Conservation (phyloP, 1,140 invertebrate species). For the Drosophila nigromelanica region DNA sequence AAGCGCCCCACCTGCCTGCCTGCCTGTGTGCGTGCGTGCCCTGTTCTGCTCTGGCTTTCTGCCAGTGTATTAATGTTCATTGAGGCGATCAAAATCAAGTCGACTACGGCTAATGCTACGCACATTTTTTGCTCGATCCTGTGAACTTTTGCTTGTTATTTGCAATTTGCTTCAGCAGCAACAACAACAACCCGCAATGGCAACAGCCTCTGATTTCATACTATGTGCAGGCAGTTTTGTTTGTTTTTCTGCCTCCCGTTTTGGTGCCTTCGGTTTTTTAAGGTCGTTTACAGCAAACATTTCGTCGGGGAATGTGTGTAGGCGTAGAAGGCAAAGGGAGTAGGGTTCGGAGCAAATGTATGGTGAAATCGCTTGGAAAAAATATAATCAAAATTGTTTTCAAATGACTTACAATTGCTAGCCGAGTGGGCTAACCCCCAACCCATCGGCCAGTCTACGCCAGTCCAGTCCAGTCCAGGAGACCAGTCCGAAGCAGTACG, state of each 20-base stretch:
- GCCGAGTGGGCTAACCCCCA: conserved; percentile 12
- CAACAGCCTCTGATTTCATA: conserved; percentile 64
- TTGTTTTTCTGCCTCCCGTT: conserved; percentile 67
- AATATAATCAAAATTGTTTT: conserved; percentile 83
- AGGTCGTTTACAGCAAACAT: conserved; percentile 81
- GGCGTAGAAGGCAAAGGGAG: not conserved
- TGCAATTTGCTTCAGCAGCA: conserved; percentile 70
- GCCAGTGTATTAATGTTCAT: conserved; percentile 77
- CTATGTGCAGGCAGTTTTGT: conserved; percentile 66
- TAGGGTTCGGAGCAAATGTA: conserved; percentile 51
- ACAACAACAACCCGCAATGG: conserved; percentile 18
- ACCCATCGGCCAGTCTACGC: not conserved
- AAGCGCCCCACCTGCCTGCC: not conserved
- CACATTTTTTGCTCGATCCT: conserved; percentile 73
- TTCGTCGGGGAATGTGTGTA: conserved; percentile 38
- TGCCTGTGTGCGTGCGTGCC: not conserved
- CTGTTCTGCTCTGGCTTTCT: conserved; percentile 7
- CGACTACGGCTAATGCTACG: conserved; percentile 81
- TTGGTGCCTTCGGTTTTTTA: conserved; percentile 67
- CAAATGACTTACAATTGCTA: conserved; percentile 80
- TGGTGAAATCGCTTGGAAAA: conserved; percentile 81
- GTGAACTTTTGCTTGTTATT: conserved; percentile 78
- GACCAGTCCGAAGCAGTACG: conserved; percentile 17
- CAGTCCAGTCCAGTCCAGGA: not conserved
- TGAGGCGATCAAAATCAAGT: conserved; percentile 82